Base-by-base conservation (phyloP, 1,140 invertebrate species). In the Temnothorax curvispinosus region DNA sequence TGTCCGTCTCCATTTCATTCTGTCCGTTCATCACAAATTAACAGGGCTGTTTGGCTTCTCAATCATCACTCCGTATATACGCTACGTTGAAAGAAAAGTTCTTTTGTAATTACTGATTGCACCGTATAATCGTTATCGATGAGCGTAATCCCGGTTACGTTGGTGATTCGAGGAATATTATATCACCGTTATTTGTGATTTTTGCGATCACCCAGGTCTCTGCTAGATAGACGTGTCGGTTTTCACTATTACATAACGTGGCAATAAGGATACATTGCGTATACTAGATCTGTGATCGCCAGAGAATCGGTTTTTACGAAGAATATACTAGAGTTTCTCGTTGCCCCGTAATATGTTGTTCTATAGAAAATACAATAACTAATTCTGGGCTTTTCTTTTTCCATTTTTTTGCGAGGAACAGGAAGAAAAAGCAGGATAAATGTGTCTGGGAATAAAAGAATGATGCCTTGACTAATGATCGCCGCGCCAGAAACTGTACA, bases 221-320 rank as follows among this genome's bases (percentile, higher is more conserved):
- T 32, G 41, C 38, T 67, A 77, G 13, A 44, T 78, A 15, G 38
- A 60, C 44, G 60, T 81, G 54, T 65, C 65, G 15, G 65, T 89
- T 88, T 89, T 82, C 84, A 78, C 84, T 84, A 62, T 91, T 90
- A 69, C 41, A 15, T 67, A 90, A 91, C 67, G 44, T 0, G 8
- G 64, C 62, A 86, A 86, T 82, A 82, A 60, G 62, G 47, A 88
- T 75, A 58, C 60, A 75, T n/a, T 50, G 56, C 56, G 35, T 44
- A 32, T 60, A 50, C 38, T 74, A 13, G 27, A 84, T 38, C 35
- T 50, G 38, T n/a, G 54, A 60, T 60, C 69, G n/a, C 32, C 32
- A 9, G 27, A 75, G 41, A 75, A 74, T 60, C 52, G 7, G 41
- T 72, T 82, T 60, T 74, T 74, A 3, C n/a, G 7, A 62, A 74